A percentile compares a stretch with the other conserved stretches of the same genome.
phyloP scores from a whole-genome alignment of 2,113 vertebrate genomes.

The Camelus dromedarius region DNA sequence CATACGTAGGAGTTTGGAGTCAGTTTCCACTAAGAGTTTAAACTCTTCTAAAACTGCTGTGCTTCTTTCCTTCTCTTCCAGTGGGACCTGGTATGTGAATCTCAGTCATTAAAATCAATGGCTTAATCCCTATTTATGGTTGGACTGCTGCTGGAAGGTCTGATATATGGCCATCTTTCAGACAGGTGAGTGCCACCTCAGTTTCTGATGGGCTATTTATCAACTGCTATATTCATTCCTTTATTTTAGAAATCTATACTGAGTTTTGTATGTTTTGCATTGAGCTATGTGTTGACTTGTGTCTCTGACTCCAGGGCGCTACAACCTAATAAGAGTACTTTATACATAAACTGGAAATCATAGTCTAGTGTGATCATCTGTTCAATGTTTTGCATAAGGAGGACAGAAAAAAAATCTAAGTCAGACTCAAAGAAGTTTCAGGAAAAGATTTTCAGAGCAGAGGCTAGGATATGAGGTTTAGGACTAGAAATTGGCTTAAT shows the following conservation, averaged over 20 bases:
- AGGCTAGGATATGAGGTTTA: background rate
- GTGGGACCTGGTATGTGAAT: constrained; percentile 88
- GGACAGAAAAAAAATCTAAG: background rate
- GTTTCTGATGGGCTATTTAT: background rate
- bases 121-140: constrained; percentile 86
- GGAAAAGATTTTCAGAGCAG: background rate
- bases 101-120: constrained; percentile 81
- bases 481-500: background rate
- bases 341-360: background rate
- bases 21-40: background rate
- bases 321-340: background rate
- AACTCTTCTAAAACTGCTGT: background rate
- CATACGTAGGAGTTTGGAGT: background rate
- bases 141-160: constrained; percentile 84
- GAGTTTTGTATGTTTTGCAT: background rate
- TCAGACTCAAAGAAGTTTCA: background rate
- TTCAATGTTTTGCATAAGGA: background rate
- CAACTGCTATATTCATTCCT: background rate
- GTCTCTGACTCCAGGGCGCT: background rate
- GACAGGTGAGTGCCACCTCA: background rate
- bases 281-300: background rate
- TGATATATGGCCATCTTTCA: constrained; percentile 83
- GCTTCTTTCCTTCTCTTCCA: constrained; percentile 55
- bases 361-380: background rate
- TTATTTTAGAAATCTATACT: background rate